A percentile compares a stretch with the other conserved stretches of the same genome.
phyloP scores from a whole-genome alignment of 2,888 invertebrate genomes.

The Leistus spinibarbis region DNA sequence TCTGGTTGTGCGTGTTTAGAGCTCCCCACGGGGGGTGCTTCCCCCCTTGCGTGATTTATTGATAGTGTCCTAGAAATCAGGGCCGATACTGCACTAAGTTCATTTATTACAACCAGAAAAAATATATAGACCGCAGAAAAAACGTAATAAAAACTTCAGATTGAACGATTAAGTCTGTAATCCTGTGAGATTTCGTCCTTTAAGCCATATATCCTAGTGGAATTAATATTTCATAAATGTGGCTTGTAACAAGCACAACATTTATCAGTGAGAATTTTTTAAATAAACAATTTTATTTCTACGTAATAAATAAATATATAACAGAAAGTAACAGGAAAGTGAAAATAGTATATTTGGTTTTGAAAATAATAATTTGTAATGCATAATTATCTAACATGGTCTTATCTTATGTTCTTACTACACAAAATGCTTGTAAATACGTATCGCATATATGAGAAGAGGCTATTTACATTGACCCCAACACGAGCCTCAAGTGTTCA shows the following conservation, averaged over 20 bases:
- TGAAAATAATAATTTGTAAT: background rate
- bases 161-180: too few species aligned
- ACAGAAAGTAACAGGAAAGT: too few species aligned
- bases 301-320: too few species aligned
- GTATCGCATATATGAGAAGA: background rate
- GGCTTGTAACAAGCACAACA: too few species aligned
- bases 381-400: background rate
- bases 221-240: too few species aligned
- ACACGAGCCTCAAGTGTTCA: slow-evolving; percentile 35
- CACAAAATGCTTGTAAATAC: background rate
- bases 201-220: too few species aligned
- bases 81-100: background rate
- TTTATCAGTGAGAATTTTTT: too few species aligned
- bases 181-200: too few species aligned
- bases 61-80: slow-evolving; percentile 6
- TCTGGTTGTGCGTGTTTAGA: background rate
- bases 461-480: slow-evolving; percentile 15
- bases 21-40: background rate
- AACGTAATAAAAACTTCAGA: too few species aligned
- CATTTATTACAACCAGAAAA: background rate
- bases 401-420: background rate
- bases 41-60: background rate
- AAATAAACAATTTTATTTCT: too few species aligned
- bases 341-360: background rate
- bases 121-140: background rate